Evolutionary conservation across 2,888 invertebrate species (phyloP).

Genomic region (Melanargia galathea): DNA sequence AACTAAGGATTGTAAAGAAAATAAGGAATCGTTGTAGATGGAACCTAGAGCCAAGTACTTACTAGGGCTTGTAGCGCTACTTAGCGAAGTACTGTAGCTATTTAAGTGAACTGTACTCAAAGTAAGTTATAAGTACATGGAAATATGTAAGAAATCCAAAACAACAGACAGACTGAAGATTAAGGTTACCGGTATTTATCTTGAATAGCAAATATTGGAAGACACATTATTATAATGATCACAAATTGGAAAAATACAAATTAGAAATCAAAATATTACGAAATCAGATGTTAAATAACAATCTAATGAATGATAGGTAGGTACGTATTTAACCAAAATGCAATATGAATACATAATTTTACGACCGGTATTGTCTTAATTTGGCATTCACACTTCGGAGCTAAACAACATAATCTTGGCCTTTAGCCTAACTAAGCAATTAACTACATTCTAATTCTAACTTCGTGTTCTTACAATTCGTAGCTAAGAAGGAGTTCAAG

Average conservation of each 20-base stretch:
- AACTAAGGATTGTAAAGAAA: no score
- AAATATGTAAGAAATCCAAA: no score
- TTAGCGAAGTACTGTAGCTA: no score
- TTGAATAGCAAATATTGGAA: background rate
- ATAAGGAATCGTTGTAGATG: no score
- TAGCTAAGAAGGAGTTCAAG: constrained; percentile 33
- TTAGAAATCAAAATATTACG: constrained; percentile 10
- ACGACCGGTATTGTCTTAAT: constrained; percentile 9
- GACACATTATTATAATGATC: background rate
- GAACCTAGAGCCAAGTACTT: no score
- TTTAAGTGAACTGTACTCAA: no score
- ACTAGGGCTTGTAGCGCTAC: no score
- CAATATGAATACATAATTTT: constrained; percentile 10
- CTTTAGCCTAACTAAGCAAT: constrained; percentile 13
- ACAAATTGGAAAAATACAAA: background rate
- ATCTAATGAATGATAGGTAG: background rate
- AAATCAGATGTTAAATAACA: background rate
- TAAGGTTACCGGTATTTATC: constrained; percentile 7
- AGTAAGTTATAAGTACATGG: no score
- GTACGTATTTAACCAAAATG: background rate
- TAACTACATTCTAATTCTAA: constrained; percentile 15
- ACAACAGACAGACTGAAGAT: no score
- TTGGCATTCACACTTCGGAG: constrained; percentile 1
- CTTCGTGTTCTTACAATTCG: constrained; percentile 4
- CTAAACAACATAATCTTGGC: constrained; percentile 18